Evolutionary conservation across 2,888 invertebrate genomes (phyloP).

Genomic region (Ichneumoninae sp.): DNA sequence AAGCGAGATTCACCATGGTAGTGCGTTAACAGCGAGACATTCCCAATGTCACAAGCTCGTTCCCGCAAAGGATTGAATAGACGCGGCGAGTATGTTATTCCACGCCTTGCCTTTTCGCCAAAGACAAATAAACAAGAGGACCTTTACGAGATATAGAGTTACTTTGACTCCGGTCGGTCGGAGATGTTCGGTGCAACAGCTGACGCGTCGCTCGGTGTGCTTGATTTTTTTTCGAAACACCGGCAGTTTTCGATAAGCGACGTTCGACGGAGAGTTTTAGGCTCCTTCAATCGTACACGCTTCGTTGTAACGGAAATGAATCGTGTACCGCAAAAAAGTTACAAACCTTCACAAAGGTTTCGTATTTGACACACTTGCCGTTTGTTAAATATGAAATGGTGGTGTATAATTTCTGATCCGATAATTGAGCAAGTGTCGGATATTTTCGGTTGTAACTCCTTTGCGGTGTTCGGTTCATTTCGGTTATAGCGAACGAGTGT

Average conservation of each 20-base stretch:
- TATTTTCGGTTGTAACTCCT: too few relatives aligned
- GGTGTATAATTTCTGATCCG: too few relatives aligned
- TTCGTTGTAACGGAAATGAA: too few relatives aligned
- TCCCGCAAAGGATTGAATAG: constrained; percentile 65
- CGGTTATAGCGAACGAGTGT: too few relatives aligned
- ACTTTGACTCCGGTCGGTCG: constrained; percentile 52
- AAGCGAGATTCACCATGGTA: neutral
- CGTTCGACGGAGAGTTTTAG: neutral
- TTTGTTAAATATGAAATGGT: neutral
- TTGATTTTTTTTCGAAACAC: neutral
- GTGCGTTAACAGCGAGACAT: constrained; percentile 60
- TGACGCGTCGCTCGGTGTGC: constrained; percentile 15
- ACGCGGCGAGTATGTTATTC: constrained; percentile 70
- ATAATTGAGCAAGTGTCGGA: too few relatives aligned
- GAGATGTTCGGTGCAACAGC: neutral
- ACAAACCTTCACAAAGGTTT: too few relatives aligned
- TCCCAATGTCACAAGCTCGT: constrained; percentile 37
- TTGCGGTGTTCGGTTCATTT: too few relatives aligned
- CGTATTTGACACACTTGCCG: too few relatives aligned
- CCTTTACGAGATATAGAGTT: constrained; percentile 73
- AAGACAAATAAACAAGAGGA: constrained; percentile 74
- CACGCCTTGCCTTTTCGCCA: constrained; percentile 70
- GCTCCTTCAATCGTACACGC: too few relatives aligned
- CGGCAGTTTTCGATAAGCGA: neutral
- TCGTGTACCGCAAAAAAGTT: too few relatives aligned